Evolutionary conservation across 2,113 vertebrate genomes (phyloP).

Genomic region (Menura novaehollandiae): DNA sequence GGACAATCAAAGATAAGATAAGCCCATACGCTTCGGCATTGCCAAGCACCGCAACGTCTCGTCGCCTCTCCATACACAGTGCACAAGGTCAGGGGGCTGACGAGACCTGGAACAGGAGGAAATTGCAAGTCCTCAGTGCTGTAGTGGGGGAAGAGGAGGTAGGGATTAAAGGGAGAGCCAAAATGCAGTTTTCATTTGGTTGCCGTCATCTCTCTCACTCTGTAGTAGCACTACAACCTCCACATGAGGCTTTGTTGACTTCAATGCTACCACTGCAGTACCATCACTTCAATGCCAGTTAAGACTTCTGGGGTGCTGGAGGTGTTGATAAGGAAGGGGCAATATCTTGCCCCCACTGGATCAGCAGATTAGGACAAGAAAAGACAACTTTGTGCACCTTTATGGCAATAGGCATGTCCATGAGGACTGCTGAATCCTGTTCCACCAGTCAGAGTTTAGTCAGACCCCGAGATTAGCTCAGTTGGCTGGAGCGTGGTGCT

Average conservation of each 20-base stretch:
- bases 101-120: background rate
- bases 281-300: background rate
- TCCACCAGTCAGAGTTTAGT: background rate
- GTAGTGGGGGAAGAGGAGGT: background rate
- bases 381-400: background rate
- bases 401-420: background rate
- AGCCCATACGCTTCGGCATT: background rate
- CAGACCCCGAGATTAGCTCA: background rate
- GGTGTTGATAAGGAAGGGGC: fast-evolving
- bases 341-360: background rate
- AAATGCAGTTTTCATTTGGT: background rate
- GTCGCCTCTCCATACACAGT: background rate
- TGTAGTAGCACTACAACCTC: background rate
- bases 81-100: background rate
- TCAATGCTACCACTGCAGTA: fast-evolving
- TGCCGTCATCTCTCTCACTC: background rate
- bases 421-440: background rate
- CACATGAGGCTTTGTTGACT: background rate
- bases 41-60: background rate
- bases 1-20: background rate
- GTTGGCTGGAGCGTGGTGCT: background rate
- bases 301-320: background rate
- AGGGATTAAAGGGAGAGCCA: fast-evolving
- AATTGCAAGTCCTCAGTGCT: background rate
- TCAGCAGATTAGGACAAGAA: background rate